Conservation (phyloP, 2,797 vertebrate species). For the Setipinna tenuifilis region DNA sequence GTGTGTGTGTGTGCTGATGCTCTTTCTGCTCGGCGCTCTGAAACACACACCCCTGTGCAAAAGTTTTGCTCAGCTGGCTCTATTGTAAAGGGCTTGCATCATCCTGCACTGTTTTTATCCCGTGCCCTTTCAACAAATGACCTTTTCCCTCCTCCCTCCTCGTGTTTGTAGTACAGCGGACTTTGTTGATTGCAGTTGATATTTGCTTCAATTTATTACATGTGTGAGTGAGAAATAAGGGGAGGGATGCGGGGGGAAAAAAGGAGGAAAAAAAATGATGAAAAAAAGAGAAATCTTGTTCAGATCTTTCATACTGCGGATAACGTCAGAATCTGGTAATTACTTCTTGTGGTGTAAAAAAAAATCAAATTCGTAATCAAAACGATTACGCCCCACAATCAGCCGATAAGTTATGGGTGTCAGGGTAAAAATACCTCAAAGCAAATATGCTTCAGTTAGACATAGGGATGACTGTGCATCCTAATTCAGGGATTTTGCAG, state of each 20-base stretch:
- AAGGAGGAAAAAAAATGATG: neutral
- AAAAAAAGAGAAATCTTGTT: neutral
- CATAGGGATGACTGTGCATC: conserved; percentile 21
- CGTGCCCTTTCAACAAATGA: neutral
- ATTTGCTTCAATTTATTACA: conserved; percentile 3
- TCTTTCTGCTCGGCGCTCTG: neutral
- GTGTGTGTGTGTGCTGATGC: neutral
- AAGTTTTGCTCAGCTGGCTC: neutral
- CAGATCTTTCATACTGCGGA: conserved; percentile 14
- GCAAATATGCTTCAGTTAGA: conserved; percentile 40
- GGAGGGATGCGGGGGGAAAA: neutral
- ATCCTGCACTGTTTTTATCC: neutral
- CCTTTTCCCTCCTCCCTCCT: too few relatives aligned
- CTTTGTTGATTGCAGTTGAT: neutral
- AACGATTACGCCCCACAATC: conserved; percentile 14
- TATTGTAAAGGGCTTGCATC: conserved; percentile 12
- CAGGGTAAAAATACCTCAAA: conserved; percentile 49
- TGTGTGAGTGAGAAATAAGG: neutral
- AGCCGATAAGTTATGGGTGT: conserved; percentile 11
- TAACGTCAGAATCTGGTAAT: conserved; percentile 19
- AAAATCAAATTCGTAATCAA: conserved; percentile 20
- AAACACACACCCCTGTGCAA: neutral
- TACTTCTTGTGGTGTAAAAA: conserved; percentile 18
- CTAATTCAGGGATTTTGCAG: conserved; percentile 47
- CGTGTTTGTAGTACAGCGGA: neutral